Evolutionary conservation across 1,140 invertebrate species (phyloP).

Genomic region (Contarinia nasturtii): DNA sequence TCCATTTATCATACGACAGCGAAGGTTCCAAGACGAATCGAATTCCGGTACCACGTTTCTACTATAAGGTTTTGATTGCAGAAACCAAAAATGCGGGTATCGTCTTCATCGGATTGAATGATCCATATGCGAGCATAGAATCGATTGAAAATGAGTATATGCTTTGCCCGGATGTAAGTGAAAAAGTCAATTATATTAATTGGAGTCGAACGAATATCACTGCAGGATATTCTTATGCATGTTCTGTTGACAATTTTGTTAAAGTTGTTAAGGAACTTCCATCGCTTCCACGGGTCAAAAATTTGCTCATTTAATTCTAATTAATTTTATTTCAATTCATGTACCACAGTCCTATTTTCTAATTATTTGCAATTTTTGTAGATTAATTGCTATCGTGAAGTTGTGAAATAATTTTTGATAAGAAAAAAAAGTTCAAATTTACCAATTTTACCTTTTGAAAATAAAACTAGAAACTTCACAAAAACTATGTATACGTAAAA

Average conservation of each 20-base stretch:
- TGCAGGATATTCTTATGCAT: constrained; percentile 43
- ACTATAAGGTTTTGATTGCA: constrained; percentile 41
- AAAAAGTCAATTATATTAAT: constrained; percentile 27
- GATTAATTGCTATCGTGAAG: too few relatives aligned
- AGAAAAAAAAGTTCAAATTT: too few relatives aligned
- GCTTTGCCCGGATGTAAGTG: constrained; percentile 30
- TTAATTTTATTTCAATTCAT: too few relatives aligned
- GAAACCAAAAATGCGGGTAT: constrained; percentile 26
- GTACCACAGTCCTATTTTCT: too few relatives aligned
- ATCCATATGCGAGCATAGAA: constrained; percentile 30
- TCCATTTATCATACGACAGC: constrained; percentile 28
- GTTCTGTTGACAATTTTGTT: constrained; percentile 36
- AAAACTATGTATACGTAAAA: too few relatives aligned
- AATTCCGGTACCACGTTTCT: constrained; percentile 34
- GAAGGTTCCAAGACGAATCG: constrained; percentile 10
- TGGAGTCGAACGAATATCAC: constrained; percentile 29
- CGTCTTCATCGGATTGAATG: constrained; percentile 41
- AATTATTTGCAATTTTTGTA: too few relatives aligned
- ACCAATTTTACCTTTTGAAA: too few relatives aligned
- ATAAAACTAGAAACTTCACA: too few relatives aligned
- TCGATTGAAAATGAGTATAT: constrained; percentile 21
- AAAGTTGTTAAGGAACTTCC: constrained; percentile 25
- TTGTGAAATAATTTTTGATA: too few relatives aligned
- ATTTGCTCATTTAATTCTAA: too few relatives aligned
- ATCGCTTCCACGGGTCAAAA: too few relatives aligned